Percentiles rank a stretch among this genome's conserved stretches.
These are phyloP conservation scores for Apolygus lucorum DNA, from an alignment of 1,140 invertebrate species.

Conservation along the genomic window DNA sequence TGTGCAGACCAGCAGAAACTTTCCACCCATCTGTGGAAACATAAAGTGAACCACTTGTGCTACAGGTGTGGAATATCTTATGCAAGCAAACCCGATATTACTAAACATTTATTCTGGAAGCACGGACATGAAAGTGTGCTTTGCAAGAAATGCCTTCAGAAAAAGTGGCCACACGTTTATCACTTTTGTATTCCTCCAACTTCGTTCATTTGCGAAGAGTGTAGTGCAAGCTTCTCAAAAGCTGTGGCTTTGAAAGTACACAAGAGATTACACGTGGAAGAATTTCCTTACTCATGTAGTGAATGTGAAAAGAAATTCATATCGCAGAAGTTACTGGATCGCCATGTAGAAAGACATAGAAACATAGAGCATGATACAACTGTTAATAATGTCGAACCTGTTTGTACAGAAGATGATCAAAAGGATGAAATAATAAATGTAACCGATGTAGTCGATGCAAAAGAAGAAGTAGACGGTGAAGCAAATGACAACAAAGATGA, in stretches of 20 bases:
- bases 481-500: slow-evolving; percentile 29
- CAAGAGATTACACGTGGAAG: slow-evolving; percentile 62
- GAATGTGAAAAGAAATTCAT: slow-evolving; percentile 70
- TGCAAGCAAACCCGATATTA: slow-evolving; percentile 74
- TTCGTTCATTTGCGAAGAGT: slow-evolving; percentile 69
- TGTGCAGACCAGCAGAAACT: slow-evolving; percentile 65
- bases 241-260: slow-evolving; percentile 75
- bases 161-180: slow-evolving; percentile 83
- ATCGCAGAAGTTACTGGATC: slow-evolving; percentile 63
- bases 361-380: slow-evolving; percentile 21
- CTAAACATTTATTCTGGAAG: slow-evolving; percentile 82
- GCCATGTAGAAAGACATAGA: slow-evolving; percentile 52
- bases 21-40: slow-evolving; percentile 79
- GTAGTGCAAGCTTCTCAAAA: slow-evolving; percentile 58
- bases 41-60: slow-evolving; percentile 74
- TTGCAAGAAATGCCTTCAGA: slow-evolving; percentile 74
- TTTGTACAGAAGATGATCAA: slow-evolving; percentile 17
- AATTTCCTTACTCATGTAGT: slow-evolving; percentile 58
- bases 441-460: slow-evolving; percentile 38
- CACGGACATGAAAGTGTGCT: slow-evolving; percentile 77
- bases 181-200: slow-evolving; percentile 75
- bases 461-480: slow-evolving; percentile 29
- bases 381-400: slow-evolving; percentile 1
- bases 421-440: slow-evolving; percentile 36
- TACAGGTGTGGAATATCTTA: slow-evolving; percentile 77